Evolutionary conservation across 2,797 vertebrate genomes (phyloP).

Genomic region (Acipenser ruthenus): DNA sequence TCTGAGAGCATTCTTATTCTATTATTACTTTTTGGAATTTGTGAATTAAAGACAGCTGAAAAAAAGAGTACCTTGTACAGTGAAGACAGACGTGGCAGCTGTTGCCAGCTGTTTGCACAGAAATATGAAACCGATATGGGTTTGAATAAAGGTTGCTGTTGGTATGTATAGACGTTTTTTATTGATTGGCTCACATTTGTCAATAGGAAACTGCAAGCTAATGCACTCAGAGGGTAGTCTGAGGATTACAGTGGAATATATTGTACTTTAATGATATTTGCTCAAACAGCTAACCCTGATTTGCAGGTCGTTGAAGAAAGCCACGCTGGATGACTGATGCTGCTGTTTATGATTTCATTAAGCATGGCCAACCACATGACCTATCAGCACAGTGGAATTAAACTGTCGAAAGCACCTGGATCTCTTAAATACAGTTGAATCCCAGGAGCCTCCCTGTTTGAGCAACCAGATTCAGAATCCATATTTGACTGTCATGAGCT

Average conservation of each 20-base stretch:
- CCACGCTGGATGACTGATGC: too few relatives aligned
- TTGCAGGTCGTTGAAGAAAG: background rate
- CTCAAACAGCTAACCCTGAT: conserved; percentile 1
- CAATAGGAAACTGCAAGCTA: background rate
- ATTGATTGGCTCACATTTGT: too few relatives aligned
- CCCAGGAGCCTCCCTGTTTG: conserved; percentile 14
- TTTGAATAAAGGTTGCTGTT: too few relatives aligned
- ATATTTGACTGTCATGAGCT: conserved; percentile 51
- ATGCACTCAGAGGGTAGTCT: background rate
- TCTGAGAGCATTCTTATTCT: too few relatives aligned
- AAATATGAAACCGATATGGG: too few relatives aligned
- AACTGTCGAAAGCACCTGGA: conserved; percentile 14
- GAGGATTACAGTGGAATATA: conserved; percentile 11
- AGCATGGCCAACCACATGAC: conserved; percentile 1
- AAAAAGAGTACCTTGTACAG: too few relatives aligned
- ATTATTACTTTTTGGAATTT: too few relatives aligned
- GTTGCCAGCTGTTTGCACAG: too few relatives aligned
- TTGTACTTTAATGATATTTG: conserved; percentile 11
- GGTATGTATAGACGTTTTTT: too few relatives aligned
- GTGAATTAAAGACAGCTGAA: too few relatives aligned
- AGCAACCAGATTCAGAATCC: conserved; percentile 38
- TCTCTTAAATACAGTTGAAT: conserved; percentile 10
- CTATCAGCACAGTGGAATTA: conserved; percentile 7
- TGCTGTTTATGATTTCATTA: conserved; percentile 7
- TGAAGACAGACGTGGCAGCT: too few relatives aligned